These are phyloP conservation scores for Tipula unca DNA, from an alignment of 2,888 invertebrate species.

Conservation along the genomic window DNA sequence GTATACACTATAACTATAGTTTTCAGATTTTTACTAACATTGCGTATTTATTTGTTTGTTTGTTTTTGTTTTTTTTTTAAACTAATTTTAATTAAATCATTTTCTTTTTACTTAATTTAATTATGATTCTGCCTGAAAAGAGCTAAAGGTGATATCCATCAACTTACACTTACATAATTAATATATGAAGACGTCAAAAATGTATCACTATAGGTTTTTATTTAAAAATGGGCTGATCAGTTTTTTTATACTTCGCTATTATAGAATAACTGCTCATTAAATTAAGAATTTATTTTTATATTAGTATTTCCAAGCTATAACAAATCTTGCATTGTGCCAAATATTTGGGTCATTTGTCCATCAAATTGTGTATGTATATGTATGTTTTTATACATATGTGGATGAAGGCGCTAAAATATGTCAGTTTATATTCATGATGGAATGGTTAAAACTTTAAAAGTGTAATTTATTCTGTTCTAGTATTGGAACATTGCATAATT, in stretches of 20 bases:
- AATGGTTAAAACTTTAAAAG: background rate
- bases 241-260: too few species aligned
- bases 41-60: background rate
- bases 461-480: background rate
- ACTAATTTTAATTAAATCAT: background rate
- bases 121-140: background rate
- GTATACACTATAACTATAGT: background rate
- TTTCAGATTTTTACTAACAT: background rate
- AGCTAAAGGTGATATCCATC: background rate
- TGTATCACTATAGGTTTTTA: too few species aligned
- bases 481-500: background rate
- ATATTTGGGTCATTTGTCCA: background rate
- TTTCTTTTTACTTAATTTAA: background rate
- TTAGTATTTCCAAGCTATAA: too few species aligned
- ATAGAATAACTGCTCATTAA: too few species aligned
- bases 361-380: background rate
- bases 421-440: background rate
- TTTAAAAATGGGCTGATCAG: too few species aligned
- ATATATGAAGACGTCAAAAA: background rate
- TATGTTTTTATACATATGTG: background rate
- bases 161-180: background rate
- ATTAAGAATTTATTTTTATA: too few species aligned
- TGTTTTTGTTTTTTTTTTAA: too few species aligned
- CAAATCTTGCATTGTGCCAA: too few species aligned
- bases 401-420: background rate